Base-by-base conservation (phyloP, 2,888 invertebrate species). In the Drosophila neoperkinsi region DNA sequence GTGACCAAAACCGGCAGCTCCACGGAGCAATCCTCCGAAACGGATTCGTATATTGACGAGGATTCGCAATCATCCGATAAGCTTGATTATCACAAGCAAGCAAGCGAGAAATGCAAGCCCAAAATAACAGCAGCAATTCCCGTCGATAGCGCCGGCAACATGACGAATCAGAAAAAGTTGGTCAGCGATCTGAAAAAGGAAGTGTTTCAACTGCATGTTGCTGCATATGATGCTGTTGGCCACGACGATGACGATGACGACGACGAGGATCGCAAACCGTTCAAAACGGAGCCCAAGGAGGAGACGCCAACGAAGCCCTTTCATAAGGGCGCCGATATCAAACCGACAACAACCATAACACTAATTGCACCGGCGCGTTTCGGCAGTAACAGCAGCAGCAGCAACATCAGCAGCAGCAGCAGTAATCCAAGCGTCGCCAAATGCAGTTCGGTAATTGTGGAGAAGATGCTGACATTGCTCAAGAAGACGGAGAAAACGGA, bases 21-120 rank as follows among this genome's bases (percentile, higher is more conserved):
- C 11, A 91, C 92, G 0, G 93, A 93, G 31, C 66, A 92, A 16
- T 93, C 93, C 1, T 92, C 93, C 0, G 93, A 93, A 59, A 91
- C 92, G 0, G 93, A 93, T 59, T 93, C 93, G 0, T 93, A 91
- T 56, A 87, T 89, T 2, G 93, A 93, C 58, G 93, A 93, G 71
- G 93, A 93, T 63, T 93, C 93, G 0, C 93, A 93, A 60, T 93
- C 93, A 0, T 93, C 93, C 0, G 93, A 93, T 31, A 93, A 93
- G 70, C 88, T 91, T 0, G 63, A 52, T 1, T 77, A 74, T 43
- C 77, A 70, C 64, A 79, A 79, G 46, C 68, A 91, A 43, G 90
- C 90, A 25, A 46, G 16, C 4, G 89, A 91, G 21, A 91, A 91
- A 65, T 87, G 90, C 4, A 81, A 79, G 13, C 18, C 33, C 11